These are phyloP conservation scores for Plagiodera versicolora DNA, from an alignment of 2,888 invertebrate species.

Conservation along the genomic window DNA sequence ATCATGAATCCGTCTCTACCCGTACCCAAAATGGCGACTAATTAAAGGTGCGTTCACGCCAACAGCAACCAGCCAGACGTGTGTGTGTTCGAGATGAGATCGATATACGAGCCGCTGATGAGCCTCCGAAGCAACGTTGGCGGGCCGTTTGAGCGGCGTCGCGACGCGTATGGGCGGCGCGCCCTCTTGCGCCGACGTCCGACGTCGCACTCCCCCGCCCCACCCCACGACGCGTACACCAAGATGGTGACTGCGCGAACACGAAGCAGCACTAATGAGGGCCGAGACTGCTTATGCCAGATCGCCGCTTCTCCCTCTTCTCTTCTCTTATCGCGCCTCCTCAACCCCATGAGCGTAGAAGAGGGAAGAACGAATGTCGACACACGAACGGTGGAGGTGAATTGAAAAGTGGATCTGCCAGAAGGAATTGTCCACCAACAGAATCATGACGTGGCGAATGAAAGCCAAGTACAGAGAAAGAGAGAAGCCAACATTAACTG, in stretches of 20 bases:
- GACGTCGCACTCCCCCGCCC: constrained; percentile 39
- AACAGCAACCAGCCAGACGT: neutral
- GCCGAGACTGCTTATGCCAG: constrained; percentile 33
- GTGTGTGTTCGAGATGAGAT: neutral
- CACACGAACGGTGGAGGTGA: too few relatives aligned
- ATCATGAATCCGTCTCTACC: neutral
- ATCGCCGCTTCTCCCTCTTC: constrained; percentile 26
- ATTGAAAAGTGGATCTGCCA: too few relatives aligned
- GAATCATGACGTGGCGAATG: too few relatives aligned
- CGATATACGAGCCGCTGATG: constrained; percentile 45
- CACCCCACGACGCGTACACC: constrained; percentile 39
- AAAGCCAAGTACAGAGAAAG: too few relatives aligned
- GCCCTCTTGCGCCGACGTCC: constrained; percentile 47
- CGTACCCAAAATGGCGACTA: neutral
- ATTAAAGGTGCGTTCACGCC: constrained; percentile 5
- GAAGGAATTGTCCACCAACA: too few relatives aligned
- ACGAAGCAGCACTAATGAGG: constrained; percentile 43
- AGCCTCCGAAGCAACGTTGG: constrained; percentile 45
- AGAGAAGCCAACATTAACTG: too few relatives aligned
- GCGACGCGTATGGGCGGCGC: constrained; percentile 46
- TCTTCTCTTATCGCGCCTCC: constrained; percentile 14
- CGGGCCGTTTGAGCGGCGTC: constrained; percentile 50
- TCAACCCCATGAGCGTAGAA: neutral
- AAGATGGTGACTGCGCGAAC: constrained; percentile 47
- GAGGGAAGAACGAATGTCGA: neutral